Base-by-base conservation (phyloP, 2,888 invertebrate genomes). In the Drosophila subsilvestris region DNA sequence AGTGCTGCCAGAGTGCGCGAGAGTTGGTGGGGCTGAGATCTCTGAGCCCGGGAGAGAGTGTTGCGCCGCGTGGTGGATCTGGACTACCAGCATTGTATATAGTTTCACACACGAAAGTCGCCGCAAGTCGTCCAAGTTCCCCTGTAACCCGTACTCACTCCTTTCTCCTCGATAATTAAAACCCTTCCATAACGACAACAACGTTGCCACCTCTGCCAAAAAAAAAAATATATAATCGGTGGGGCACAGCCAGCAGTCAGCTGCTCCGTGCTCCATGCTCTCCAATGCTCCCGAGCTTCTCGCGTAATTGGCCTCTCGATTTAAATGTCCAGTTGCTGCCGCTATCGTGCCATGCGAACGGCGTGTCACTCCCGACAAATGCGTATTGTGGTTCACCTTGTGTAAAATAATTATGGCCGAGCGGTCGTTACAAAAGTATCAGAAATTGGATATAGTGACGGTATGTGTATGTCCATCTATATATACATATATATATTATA, bases 321-420 rank as follows among this genome's bases (percentile, higher is more conserved):
- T 59, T 88, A 82, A 89, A 88, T 89, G 84, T 86, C 76, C 84
- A 83, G 77, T 74, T 79, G 82, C 79, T 79, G 84, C 79, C 78
- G 79, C 85, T 78, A 88, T 89, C 84, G 91, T 90, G 91, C 90
- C 90, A 91, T 91, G 91, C 89, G 88, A 89, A 89, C 91, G 89
- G 90, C 86, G 85, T 90, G 90, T 85, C 90, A 90, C 89, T 89
- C 82, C 82, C 89, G 91, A 91, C 92, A 91, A 92, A 92, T 92
- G 92, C 90, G 91, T 91, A 91, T 89, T 89, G 89, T 89, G 90
- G 91, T 91, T 86, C 89, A 91, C 88, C 91, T 91, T 91, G 92
- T 92, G 90, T 92, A 92, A 92, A 90, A 90, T 90, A 92, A 92
- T 89, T 92, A 92, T 92, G 92, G 92, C 92, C 92, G 90, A 92